Evolutionary conservation across 2,113 vertebrate genomes (phyloP), one percentile per base, ranked within the genome.

Genomic region (Phasianus colchicus): DNA sequence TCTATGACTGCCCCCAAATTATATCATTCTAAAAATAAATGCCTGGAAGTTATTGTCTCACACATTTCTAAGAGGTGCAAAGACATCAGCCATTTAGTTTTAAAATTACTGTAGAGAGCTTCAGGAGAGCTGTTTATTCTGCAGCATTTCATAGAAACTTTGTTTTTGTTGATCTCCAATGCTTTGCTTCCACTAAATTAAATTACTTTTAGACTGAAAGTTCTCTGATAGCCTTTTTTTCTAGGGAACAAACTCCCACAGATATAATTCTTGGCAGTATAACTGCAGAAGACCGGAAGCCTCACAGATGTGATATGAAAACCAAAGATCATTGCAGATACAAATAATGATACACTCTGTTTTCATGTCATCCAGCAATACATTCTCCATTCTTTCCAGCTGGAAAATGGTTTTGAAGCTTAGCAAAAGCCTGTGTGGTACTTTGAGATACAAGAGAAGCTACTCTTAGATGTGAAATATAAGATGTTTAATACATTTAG

Each of bases 261-360:
- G 82, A 91, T 27, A 57, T 3, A 80, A 72, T 69, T 81, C 79
- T 91, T 95, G 94, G 85, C 82, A 83, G 75, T 4, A 71, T 88
- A 3, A 83, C 50, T 64, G 60, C 71, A 86, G 82, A 22, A 11
- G 50, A 60, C 57, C 78, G 69, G 91, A 63, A 94, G 57, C 58
- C 67, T 92, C 87, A 71, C 81, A 94, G 95, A 95, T 92, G 84
- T 80, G 82, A 67, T 85, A 82, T 45, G 88, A 94, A 91, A 96
- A 58, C 55, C 45, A 77, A 80, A 79, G 74, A 92, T 91, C 70
- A 77, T 71, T 78, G 71, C 60, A 43, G 78, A 83, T 75, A 74
- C 80, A 94, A 94, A 95, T 65, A 91, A 85, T 11, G 38, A 60
- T 61, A 69, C 70, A 20, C 17, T 38, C 77, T 50, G 22, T 21